Base-by-base conservation (phyloP, 2,888 invertebrate species). In the Shargacucullia verbasci region DNA sequence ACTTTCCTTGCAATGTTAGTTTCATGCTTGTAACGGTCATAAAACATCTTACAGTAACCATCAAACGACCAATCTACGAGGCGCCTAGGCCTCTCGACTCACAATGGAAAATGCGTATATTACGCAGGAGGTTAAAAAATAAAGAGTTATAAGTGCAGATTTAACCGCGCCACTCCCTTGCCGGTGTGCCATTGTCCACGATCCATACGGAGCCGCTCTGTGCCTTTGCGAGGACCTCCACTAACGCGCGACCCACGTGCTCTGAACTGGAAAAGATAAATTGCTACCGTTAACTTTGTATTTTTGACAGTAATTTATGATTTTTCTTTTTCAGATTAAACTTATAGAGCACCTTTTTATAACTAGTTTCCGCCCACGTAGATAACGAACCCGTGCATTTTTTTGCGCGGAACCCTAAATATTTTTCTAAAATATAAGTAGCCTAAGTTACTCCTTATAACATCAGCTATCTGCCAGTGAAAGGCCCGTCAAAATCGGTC, bases 161-260 rank as follows among this genome's bases (percentile, higher is more conserved):
- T 80, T 91, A 93, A 61, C 89, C 93, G 73, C 94, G 93, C 90
- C 94, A 94, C 75, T 97, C 96, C 76, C 95, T 94, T 0, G 95
- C 95, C 2, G 96, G 94, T 76, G 95, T 95, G 9, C 95, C 95
- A 74, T 96, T 96, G 78, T 96, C 96, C 27, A 96, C 95, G 37
- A 96, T 86, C 96, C 96, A 97, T 55, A 96, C 95, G 0, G 96
- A 95, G n/a, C 97, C 97, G 80, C 95, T 96, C 70, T 95, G 95
- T 9, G 95, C 96, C 74, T 95, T 96, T 59, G 95, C 94, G 33
- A 96, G 86, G 31, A 96, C 90, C 57, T 96, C 96, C 35, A 96
- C 91, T 59, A 96, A 85, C 11, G 95, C 95, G 73, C 95, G 95
- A 0, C 96, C 96, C n/a, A 96, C 95, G 82, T 96, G 95, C 64